These are phyloP conservation scores for Barbus barbus DNA, from an alignment of 2,113 vertebrate genomes.

Conservation along the genomic window DNA sequence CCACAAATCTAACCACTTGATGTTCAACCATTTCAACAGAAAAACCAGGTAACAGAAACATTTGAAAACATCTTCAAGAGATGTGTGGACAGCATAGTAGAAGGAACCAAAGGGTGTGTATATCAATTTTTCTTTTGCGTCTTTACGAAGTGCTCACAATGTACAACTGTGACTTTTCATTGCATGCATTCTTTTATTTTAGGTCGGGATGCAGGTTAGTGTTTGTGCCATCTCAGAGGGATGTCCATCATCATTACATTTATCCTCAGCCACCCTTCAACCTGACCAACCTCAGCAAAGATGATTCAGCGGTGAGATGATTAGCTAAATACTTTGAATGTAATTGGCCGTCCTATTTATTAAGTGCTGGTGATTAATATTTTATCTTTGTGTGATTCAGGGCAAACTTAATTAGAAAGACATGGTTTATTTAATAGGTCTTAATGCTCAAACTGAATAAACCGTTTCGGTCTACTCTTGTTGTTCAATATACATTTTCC, in stretches of 20 bases:
- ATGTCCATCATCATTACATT: constrained; percentile 82
- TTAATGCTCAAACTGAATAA: neutral
- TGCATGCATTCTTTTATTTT: neutral
- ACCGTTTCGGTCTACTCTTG: neutral
- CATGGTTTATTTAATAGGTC: neutral
- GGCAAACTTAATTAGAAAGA: neutral
- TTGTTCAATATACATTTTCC: neutral
- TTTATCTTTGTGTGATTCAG: neutral
- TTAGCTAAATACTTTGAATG: neutral
- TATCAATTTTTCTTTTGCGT: neutral
- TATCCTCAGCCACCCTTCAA: constrained; percentile 89
- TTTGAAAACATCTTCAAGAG: constrained; percentile 82
- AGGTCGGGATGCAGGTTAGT: constrained; percentile 79
- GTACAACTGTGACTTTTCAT: neutral
- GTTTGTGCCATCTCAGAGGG: constrained; percentile 85
- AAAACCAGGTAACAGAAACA: constrained; percentile 77
- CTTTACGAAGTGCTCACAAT: neutral
- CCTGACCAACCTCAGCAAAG: constrained; percentile 70
- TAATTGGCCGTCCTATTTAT: neutral
- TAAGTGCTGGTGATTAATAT: neutral
- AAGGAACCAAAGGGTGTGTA: constrained; percentile 84
- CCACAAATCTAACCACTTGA: neutral
- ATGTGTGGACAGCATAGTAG: constrained; percentile 83
- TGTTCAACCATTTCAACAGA: constrained; percentile 69
- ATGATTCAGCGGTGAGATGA: constrained; percentile 77